Percentiles rank a stretch among this genome's conserved stretches.
Conservation (phyloP, 2,888 invertebrate species). For the Epistrophe eligans region DNA sequence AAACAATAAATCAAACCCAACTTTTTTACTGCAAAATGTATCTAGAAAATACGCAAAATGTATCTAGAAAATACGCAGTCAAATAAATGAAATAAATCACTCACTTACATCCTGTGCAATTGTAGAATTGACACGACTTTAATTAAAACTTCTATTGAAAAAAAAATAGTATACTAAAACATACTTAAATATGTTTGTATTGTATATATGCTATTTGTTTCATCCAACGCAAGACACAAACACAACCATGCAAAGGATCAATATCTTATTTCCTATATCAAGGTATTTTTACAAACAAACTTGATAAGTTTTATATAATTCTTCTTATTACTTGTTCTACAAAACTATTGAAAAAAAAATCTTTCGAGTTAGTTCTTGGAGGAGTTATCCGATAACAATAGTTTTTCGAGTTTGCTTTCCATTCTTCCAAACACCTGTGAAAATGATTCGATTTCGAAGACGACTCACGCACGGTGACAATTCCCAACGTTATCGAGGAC, state of each 20-base stretch:
- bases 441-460: constrained; percentile 6
- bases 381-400: constrained; percentile 23
- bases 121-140: background rate
- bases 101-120: background rate
- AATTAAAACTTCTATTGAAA: constrained; percentile 15
- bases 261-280: constrained; percentile 7
- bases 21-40: no score
- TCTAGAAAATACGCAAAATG: no score
- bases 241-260: background rate
- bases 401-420: constrained; percentile 10
- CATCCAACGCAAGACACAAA: background rate
- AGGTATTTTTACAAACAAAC: background rate
- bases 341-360: constrained; percentile 17
- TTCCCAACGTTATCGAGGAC: background rate
- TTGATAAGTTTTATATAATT: background rate
- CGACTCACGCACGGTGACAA: background rate
- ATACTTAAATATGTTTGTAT: no score
- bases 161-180: background rate
- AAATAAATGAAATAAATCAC: background rate
- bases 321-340: background rate
- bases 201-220: background rate
- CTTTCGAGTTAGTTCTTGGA: background rate
- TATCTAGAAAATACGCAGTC: background rate
- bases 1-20: no score
- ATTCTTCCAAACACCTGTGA: background rate